Evolutionary conservation across 2,113 vertebrate genomes (phyloP).

Genomic region (Elaphurus davidianus): DNA sequence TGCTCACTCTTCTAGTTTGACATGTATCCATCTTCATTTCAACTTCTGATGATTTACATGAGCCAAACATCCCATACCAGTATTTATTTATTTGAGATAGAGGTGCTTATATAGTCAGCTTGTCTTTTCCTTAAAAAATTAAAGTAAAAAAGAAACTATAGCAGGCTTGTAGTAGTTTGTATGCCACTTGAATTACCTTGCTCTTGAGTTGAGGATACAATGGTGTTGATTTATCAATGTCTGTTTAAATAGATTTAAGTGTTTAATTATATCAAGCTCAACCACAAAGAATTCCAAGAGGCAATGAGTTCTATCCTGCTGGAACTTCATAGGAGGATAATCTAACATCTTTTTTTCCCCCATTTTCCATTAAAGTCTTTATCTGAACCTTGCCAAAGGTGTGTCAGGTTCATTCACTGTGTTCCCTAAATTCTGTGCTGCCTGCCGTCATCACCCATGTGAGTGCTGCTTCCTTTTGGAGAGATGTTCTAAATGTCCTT

Average conservation of each 20-base stretch:
- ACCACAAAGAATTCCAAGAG: background rate
- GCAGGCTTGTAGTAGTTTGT: background rate
- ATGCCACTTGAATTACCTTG: background rate
- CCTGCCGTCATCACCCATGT: background rate
- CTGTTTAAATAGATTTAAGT: background rate
- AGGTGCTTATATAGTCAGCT: background rate
- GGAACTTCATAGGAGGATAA: background rate
- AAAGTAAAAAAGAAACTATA: background rate
- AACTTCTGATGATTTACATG: background rate
- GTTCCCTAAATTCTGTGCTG: background rate
- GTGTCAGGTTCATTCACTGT: background rate
- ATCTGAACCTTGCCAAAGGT: background rate
- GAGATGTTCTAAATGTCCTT: background rate
- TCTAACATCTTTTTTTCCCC: background rate
- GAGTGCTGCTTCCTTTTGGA: slow-evolving; percentile 9
- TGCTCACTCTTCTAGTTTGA: background rate
- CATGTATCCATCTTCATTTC: background rate
- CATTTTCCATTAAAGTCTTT: background rate
- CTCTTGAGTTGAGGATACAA: background rate
- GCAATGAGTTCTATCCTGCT: background rate
- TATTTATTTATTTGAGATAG: background rate
- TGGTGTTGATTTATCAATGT: background rate
- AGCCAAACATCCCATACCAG: background rate
- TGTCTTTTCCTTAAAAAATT: background rate
- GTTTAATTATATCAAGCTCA: background rate